phyloP scores from a whole-genome alignment of 2,113 vertebrate species.

The Dicaeum eximium region DNA sequence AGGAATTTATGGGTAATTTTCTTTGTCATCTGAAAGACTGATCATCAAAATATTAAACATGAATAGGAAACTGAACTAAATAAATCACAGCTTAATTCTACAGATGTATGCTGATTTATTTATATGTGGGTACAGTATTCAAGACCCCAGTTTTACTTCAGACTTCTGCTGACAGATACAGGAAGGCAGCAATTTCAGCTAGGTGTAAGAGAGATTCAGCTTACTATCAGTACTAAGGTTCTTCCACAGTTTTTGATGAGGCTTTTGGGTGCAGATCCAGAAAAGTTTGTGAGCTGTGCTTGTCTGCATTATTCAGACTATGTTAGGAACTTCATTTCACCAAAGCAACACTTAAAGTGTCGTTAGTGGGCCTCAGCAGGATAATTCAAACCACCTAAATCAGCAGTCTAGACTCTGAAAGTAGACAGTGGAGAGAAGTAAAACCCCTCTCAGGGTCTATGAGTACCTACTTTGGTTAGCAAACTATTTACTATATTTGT shows the following conservation, averaged over 20 bases:
- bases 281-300: neutral
- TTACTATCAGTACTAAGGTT: neutral
- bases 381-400: conserved; percentile 29
- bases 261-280: neutral
- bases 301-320: neutral
- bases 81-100: neutral
- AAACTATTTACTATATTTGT: no score
- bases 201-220: neutral
- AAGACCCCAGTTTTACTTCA: neutral
- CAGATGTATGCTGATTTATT: neutral
- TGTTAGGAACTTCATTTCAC: neutral
- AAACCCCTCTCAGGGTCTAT: neutral
- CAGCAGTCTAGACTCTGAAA: conserved; percentile 3
- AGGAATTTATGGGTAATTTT: conserved; percentile 24
- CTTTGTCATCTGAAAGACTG: conserved; percentile 32
- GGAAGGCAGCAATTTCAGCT: neutral
- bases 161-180: neutral
- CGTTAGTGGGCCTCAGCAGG: neutral
- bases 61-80: conserved; percentile 27
- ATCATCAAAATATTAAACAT: conserved; percentile 37
- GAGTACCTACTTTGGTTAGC: neutral
- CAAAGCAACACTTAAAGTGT: neutral
- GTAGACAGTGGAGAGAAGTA: conserved; percentile 1
- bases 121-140: neutral
- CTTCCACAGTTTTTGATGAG: conserved; percentile 1